Percentiles rank a stretch among this genome's conserved stretches.
These are phyloP conservation scores for Halocaridina rubra DNA, from an alignment of 2,888 invertebrate genomes.

Conservation along the genomic window DNA sequence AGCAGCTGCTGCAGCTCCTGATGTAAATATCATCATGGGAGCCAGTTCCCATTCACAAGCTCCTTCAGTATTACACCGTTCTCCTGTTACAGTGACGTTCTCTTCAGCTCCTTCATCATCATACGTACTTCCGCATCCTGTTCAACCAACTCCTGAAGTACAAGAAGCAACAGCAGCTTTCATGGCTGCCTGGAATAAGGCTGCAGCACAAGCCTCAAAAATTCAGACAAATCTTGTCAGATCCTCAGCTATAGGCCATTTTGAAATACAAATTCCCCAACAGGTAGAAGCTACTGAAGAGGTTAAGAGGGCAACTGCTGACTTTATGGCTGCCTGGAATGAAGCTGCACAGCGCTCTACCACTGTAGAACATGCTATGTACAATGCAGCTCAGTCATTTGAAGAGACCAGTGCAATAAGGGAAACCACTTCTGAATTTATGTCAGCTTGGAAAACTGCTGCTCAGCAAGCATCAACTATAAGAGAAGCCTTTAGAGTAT, in stretches of 20 bases:
- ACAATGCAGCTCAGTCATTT: neutral
- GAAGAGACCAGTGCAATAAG: conserved; percentile 23
- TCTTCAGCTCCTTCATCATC: neutral
- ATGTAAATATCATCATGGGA: neutral
- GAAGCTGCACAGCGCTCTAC: conserved; percentile 31
- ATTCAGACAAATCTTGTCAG: conserved; percentile 2
- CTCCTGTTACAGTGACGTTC: neutral
- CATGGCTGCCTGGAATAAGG: conserved; percentile 51
- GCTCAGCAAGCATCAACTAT: conserved; percentile 35
- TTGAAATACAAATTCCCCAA: neutral
- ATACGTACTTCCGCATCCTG: neutral
- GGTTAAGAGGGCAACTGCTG: conserved; percentile 30
- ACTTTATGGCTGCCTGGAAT: conserved; percentile 48
- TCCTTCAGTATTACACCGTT: neutral
- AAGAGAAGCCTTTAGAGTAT: neutral
- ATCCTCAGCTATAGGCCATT: conserved; percentile 7
- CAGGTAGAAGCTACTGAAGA: conserved; percentile 36
- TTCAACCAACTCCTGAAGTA: conserved; percentile 27
- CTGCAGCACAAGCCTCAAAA: conserved; percentile 25
- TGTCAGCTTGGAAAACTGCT: conserved; percentile 34
- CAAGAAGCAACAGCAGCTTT: conserved; percentile 39
- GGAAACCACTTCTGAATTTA: conserved; percentile 25
- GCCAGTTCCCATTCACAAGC: neutral
- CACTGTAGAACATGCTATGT: conserved; percentile 20
- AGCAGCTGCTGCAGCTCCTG: neutral